Evolutionary conservation across 2,113 vertebrate species (phyloP).

Genomic region (Tylochromis polylepis): DNA sequence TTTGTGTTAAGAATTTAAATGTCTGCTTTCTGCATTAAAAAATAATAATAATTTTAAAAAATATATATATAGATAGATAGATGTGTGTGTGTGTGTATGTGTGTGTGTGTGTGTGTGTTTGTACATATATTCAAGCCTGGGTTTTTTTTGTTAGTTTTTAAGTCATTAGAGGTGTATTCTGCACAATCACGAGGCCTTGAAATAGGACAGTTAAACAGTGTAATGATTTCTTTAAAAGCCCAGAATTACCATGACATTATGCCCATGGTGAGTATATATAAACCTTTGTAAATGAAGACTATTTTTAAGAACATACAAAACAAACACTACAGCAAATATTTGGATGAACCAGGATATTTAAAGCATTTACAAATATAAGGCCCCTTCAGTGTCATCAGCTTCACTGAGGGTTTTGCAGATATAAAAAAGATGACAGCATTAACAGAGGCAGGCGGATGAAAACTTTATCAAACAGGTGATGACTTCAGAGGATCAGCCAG

Average conservation of each 20-base stretch:
- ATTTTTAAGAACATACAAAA: background rate
- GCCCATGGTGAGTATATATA: background rate
- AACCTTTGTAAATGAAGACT: background rate
- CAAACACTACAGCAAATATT: background rate
- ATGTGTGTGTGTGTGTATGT: no score
- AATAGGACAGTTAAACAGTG: background rate
- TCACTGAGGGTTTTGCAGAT: background rate
- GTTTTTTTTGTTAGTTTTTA: no score
- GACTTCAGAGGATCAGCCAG: background rate
- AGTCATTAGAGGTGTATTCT: no score
- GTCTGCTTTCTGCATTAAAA: background rate
- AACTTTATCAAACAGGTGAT: background rate
- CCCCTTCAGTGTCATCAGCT: conserved; percentile 40
- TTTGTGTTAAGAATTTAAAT: conserved; percentile 14
- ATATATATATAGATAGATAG: no score
- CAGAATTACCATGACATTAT: background rate
- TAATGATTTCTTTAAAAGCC: background rate
- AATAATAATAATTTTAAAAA: no score
- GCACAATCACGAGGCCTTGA: no score
- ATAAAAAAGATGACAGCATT: background rate
- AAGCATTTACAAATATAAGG: conserved; percentile 8
- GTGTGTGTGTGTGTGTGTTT: no score
- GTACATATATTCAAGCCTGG: no score
- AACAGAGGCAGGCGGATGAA: background rate
- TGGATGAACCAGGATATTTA: background rate